A percentile compares a stretch with the other conserved stretches of the same genome.
Conservation (phyloP, 2,113 vertebrate genomes). For the Glaucidium brasilianum region DNA sequence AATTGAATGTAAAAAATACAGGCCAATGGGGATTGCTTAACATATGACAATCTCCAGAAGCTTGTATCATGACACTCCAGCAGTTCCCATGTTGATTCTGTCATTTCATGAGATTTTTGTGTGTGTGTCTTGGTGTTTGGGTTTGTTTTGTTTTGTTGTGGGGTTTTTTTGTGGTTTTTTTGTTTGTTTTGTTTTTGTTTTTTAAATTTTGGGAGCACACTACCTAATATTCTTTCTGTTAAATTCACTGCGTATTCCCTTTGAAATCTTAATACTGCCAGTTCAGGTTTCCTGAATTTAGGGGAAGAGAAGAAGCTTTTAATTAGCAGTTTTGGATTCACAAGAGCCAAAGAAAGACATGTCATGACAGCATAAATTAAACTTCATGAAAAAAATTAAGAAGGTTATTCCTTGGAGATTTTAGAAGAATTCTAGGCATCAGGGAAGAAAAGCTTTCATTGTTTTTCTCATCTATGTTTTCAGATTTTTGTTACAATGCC, state of each 20-base stretch:
- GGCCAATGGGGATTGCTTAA: neutral
- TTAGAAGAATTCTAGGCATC: neutral
- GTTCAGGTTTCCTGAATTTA: neutral
- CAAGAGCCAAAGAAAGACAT: neutral
- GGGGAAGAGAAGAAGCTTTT: neutral
- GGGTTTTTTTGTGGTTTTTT: no score
- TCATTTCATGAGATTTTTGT: neutral
- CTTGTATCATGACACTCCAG: rapidly evolving
- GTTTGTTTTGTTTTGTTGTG: no score
- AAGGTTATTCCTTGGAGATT: neutral
- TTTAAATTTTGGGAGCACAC: neutral
- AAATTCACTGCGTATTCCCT: neutral
- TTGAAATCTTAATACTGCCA: neutral
- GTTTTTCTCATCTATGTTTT: neutral
- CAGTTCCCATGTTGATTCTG: neutral
- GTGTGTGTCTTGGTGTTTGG: neutral
- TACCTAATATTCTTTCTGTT: neutral
- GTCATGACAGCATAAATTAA: neutral
- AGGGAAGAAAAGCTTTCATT: neutral
- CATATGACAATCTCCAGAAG: neutral
- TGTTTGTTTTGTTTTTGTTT: neutral
- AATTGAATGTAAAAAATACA: neutral
- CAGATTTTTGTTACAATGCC: neutral
- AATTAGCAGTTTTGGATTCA: neutral
- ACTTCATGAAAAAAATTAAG: neutral